These are phyloP conservation scores for Arremon brunneinucha DNA, from an alignment of 2,797 vertebrate genomes.

Conservation along the genomic window DNA sequence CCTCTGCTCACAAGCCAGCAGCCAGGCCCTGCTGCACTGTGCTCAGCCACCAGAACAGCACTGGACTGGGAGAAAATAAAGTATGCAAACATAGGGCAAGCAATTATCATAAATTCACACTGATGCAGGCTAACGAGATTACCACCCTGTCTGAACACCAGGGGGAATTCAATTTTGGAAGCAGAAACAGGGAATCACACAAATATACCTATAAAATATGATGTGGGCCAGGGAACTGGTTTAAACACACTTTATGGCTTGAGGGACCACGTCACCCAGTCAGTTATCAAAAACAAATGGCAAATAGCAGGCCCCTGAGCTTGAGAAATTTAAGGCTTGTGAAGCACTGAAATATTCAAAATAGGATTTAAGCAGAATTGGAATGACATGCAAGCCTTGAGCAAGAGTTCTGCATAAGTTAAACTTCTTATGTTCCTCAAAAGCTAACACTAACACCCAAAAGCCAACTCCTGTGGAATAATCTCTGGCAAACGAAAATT, in stretches of 20 bases:
- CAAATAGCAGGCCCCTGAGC: background rate
- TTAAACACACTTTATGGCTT: background rate
- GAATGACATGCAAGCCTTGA: background rate
- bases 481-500: background rate
- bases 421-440: background rate
- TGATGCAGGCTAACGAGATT: fast-evolving
- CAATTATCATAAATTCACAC: background rate
- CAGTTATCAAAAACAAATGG: background rate
- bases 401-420: background rate
- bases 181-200: background rate
- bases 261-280: background rate
- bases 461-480: background rate
- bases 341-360: background rate
- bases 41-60: background rate
- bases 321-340: background rate
- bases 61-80: background rate
- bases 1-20: fast-evolving
- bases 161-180: background rate
- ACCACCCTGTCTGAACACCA: fast-evolving
- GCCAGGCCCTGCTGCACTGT: background rate
- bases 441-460: background rate
- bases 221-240: background rate
- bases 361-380: background rate
- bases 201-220: background rate
- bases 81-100: background rate